These are phyloP conservation scores for Nematostella vectensis DNA, from an alignment of 92 coral and sea anemone species.

Conservation along the genomic window DNA sequence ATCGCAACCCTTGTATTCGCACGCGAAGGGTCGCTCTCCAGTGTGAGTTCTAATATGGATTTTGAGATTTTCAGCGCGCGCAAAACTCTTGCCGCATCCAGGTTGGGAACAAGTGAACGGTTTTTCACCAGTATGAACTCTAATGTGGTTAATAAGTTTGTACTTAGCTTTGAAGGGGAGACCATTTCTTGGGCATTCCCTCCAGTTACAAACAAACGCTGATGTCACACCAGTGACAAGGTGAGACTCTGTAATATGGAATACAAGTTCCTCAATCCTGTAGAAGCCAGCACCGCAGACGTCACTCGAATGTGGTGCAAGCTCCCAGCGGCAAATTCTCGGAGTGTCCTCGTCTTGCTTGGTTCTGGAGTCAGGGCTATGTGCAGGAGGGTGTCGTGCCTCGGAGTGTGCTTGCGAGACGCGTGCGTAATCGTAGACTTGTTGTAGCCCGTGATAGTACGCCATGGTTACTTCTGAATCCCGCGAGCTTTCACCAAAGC, in stretches of 20 bases:
- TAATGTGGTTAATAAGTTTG: constrained; percentile 86
- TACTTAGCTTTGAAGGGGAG: constrained; percentile 98
- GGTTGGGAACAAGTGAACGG: constrained; percentile 87
- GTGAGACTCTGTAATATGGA: constrained; percentile 84
- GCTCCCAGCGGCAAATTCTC: constrained; percentile 77
- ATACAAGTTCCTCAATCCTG: constrained; percentile 75
- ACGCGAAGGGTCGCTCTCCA: constrained; percentile 92
- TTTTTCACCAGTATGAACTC: constrained; percentile 97
- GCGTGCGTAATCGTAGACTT: neutral
- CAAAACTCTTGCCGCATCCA: constrained; percentile 88
- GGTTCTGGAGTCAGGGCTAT: neutral
- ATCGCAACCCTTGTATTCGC: constrained; percentile 92
- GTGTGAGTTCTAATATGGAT: constrained; percentile 93
- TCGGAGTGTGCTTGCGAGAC: neutral
- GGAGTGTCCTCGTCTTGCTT: constrained; percentile 18
- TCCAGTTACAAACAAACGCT: constrained; percentile 90
- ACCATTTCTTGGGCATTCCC: constrained; percentile 83
- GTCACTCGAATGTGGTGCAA: constrained; percentile 26
- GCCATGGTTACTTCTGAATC: constrained; percentile 15
- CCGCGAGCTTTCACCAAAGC: neutral
- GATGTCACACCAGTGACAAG: constrained; percentile 51
- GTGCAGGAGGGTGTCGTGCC: neutral
- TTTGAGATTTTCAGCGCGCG: constrained; percentile 94
- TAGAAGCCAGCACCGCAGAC: constrained; percentile 82
- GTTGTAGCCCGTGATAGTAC: constrained; percentile 30